Percentiles rank a stretch among this genome's conserved stretches.
These are phyloP conservation scores for Odontophorus gujanensis DNA, from an alignment of 2,113 vertebrate species.

Conservation along the genomic window DNA sequence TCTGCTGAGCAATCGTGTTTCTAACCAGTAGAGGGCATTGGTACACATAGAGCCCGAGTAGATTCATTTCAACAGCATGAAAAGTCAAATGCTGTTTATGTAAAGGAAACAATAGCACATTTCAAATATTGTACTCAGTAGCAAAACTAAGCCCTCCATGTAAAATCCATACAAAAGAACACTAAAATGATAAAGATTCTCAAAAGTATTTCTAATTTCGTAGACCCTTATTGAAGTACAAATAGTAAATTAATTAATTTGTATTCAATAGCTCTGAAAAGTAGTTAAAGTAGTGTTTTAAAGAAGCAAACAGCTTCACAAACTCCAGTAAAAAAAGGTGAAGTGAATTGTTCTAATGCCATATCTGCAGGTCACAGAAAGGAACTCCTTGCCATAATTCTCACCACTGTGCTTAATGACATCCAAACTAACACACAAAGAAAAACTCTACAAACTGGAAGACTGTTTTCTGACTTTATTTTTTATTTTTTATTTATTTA, in stretches of 20 bases:
- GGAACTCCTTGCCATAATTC: neutral
- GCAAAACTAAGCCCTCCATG: neutral
- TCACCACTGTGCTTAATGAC: neutral
- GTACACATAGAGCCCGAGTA: neutral
- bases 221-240: neutral
- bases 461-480: neutral
- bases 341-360: neutral
- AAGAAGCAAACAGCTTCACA: no score
- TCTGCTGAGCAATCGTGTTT: constrained; percentile 4
- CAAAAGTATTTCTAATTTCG: neutral
- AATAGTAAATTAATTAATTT: constrained; percentile 26
- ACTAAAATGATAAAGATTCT: neutral
- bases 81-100: constrained; percentile 7
- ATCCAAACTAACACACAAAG: neutral
- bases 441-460: neutral
- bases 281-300: neutral
- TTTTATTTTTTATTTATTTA: no score
- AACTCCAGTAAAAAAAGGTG: neutral
- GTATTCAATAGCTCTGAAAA: constrained; percentile 18
- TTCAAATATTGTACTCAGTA: neutral
- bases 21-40: constrained; percentile 68
- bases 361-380: neutral
- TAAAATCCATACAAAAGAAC: constrained; percentile 4
- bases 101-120: constrained; percentile 20
- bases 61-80: neutral